Base-by-base conservation (phyloP, 2,888 invertebrate species). In the Lepeophtheirus nordmannii region DNA sequence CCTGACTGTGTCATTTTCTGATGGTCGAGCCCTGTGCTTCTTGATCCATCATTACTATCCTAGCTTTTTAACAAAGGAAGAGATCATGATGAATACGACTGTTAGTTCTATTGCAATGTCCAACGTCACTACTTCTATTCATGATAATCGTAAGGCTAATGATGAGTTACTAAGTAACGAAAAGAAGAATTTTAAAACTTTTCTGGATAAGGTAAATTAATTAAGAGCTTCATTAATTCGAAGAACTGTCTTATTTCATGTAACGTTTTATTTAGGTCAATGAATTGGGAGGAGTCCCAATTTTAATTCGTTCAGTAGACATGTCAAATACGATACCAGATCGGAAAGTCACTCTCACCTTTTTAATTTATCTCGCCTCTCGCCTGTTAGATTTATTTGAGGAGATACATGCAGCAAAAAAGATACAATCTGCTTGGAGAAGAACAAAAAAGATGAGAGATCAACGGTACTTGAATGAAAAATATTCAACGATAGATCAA, bases 251-350 rank as follows among this genome's bases (percentile, higher is more conserved):
- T 30, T 7, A 30, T 30, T 30, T 30, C 7, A 30, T 30, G 3
- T 30, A 30, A 30, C 30, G 30, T 5, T 30, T 30, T 30, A 7
- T 30, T 5, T 67, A 76, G 77, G 72, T 76, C 65, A 71, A 72
- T 14, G 75, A 75, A 69, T 71, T 78, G 11, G 77, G 77, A 20
- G 75, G 76, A 7, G 72, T 78, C n/a, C 77, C 77, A 0, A 68
- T 76, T 67, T 73, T 78, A 72, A 68, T 77, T 67, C 71, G 72
- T 62, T 71, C 73, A 9, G 67, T 71, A 0, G 76, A 77, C 71
- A 74, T 77, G 74, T 73, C 73, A 23, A 75, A 75, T 72, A 77
- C 77, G 3, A 75, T 78, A 38, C 78, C 78, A 2, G 78, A 78
- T 69, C 77, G 77, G 70, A 76, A 75, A 68, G 74, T 70, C 41